Evolutionary conservation across 2,888 invertebrate genomes (phyloP).

Genomic region (Loripinus fragilis): DNA sequence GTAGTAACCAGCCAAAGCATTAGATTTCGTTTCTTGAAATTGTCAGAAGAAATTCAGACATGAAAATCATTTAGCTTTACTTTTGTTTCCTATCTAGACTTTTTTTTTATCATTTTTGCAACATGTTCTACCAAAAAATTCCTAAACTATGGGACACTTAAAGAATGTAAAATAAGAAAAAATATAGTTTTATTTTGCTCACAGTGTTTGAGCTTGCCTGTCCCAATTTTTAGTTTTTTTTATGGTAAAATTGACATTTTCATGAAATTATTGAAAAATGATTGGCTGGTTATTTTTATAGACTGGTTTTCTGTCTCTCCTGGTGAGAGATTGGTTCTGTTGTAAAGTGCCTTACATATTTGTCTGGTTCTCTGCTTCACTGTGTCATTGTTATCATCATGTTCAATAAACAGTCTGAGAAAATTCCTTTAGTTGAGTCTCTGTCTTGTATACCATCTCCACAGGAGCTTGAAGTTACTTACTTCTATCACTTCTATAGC

Average conservation of each 20-base stretch:
- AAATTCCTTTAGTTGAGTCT: too few species aligned
- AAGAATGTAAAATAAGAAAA: too few species aligned
- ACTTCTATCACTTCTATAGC: too few species aligned
- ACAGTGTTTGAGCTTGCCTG: too few species aligned
- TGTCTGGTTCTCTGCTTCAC: slow-evolving; percentile 48
- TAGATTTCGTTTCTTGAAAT: background rate
- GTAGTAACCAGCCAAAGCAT: background rate
- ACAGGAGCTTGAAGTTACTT: too few species aligned
- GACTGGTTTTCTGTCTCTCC: slow-evolving; percentile 51
- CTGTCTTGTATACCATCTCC: too few species aligned
- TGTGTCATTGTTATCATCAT: slow-evolving; percentile 64
- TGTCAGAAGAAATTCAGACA: background rate
- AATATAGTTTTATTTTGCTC: too few species aligned
- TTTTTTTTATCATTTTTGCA: too few species aligned
- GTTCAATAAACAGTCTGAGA: slow-evolving; percentile 63
- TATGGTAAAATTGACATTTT: background rate
- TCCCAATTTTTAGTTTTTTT: too few species aligned
- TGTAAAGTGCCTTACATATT: slow-evolving; percentile 58
- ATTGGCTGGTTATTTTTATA: slow-evolving; percentile 37
- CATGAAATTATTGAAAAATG: background rate
- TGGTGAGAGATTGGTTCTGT: slow-evolving; percentile 57
- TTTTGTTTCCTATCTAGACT: too few species aligned
- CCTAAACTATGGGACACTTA: too few species aligned
- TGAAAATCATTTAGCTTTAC: background rate
- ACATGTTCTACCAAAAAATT: too few species aligned